A percentile compares a stretch with the other conserved stretches of the same genome.
Evolutionary conservation across 2,888 invertebrate species (phyloP).

Genomic region (Chorisops tibialis): DNA sequence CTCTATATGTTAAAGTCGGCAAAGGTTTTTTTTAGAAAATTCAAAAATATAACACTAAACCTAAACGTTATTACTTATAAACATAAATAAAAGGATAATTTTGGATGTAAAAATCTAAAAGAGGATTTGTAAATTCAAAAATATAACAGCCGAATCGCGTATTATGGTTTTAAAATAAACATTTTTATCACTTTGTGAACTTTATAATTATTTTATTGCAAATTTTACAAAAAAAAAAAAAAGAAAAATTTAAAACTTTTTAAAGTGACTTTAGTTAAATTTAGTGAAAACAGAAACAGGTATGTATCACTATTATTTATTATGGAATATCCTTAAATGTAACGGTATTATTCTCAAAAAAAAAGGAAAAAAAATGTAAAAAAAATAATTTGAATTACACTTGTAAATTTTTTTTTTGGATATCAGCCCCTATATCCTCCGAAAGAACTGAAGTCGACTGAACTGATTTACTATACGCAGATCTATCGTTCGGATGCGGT

Average conservation of each 20-base stretch:
- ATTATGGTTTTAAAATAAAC: conserved; percentile 8
- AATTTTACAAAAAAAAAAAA: too few relatives aligned
- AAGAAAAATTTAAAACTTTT: neutral
- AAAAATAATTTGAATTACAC: too few relatives aligned
- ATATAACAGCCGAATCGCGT: conserved; percentile 18
- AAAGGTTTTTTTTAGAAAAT: conserved; percentile 32
- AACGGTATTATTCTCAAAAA: too few relatives aligned
- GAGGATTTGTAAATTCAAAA: conserved; percentile 12
- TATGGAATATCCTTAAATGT: too few relatives aligned
- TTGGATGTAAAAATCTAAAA: conserved; percentile 28
- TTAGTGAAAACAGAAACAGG: too few relatives aligned
- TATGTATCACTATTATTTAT: too few relatives aligned
- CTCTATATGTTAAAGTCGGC: conserved; percentile 33
- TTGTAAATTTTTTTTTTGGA: too few relatives aligned
- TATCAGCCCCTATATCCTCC: conserved; percentile 1
- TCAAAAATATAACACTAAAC: conserved; percentile 31
- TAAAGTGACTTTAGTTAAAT: neutral
- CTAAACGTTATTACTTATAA: conserved; percentile 32
- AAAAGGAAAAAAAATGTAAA: too few relatives aligned
- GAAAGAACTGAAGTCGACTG: conserved; percentile 1
- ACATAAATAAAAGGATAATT: conserved; percentile 33
- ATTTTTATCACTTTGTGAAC: conserved; percentile 7
- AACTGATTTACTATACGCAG: neutral
- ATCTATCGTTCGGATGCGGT: conserved; percentile 6
- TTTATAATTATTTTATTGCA: neutral